Conservation (phyloP, 2,888 invertebrate genomes). For the Drymonia ruficornis region DNA sequence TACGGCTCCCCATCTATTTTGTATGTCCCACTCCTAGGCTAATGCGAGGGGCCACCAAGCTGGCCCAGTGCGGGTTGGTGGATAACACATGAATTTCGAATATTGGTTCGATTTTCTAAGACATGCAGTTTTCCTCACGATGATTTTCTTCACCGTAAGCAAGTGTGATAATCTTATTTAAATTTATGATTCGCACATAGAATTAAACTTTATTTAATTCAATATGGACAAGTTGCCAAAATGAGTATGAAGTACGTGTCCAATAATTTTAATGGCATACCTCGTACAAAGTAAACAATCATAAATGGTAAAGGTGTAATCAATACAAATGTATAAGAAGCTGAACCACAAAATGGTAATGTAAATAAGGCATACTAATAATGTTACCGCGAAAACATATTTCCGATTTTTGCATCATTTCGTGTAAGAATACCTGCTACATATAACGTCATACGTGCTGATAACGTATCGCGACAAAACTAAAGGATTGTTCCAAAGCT, state of each 20-base stretch:
- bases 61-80: too few species aligned
- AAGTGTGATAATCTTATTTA: too few species aligned
- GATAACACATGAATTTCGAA: too few species aligned
- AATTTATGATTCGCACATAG: too few species aligned
- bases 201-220: too few species aligned
- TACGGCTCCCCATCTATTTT: too few species aligned
- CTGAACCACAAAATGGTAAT: conserved; percentile 12
- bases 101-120: too few species aligned
- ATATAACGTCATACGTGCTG: not conserved
- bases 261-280: not conserved
- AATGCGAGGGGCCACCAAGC: too few species aligned
- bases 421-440: not conserved
- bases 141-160: too few species aligned
- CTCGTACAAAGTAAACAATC: conserved; percentile 17
- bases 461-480: conserved; percentile 1
- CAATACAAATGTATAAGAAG: conserved; percentile 18
- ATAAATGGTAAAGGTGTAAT: conserved; percentile 14
- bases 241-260: not conserved
- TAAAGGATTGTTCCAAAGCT: conserved; percentile 10
- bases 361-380: conserved; percentile 24
- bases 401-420: conserved; percentile 9
- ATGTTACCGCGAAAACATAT: conserved; percentile 24
- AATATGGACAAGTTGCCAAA: not conserved
- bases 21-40: too few species aligned
- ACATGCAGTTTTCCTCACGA: too few species aligned